Percentiles rank a stretch among this genome's conserved stretches.
These are phyloP conservation scores for Luffia ferchaultella DNA, from an alignment of 2,888 invertebrate species.

Conservation along the genomic window DNA sequence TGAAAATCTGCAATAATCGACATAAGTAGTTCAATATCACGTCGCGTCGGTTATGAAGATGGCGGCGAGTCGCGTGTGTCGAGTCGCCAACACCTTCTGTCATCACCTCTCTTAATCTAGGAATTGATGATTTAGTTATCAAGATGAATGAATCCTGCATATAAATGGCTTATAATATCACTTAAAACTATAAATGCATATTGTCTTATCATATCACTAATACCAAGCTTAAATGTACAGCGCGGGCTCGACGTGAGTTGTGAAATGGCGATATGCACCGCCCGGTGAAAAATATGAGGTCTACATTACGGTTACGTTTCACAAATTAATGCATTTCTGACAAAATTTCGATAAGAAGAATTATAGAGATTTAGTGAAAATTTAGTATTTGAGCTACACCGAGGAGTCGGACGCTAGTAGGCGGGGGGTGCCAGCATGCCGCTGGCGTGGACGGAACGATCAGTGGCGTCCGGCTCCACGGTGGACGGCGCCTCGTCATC, in stretches of 20 bases:
- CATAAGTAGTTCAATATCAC: not conserved
- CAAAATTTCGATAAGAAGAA: too few relatives aligned
- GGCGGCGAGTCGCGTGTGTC: not conserved
- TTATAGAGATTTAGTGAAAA: too few relatives aligned
- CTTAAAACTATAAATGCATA: not conserved
- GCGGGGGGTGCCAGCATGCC: slow-evolving; percentile 63
- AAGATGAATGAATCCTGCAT: not conserved
- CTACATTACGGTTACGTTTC: too few relatives aligned
- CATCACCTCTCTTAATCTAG: not conserved
- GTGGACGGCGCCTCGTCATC: slow-evolving; percentile 63
- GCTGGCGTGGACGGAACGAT: slow-evolving; percentile 62
- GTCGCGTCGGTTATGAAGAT: not conserved
- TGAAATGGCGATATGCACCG: not conserved
- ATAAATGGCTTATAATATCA: not conserved
- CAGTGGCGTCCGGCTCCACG: slow-evolving; percentile 68
- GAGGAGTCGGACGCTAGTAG: slow-evolving; percentile 46
- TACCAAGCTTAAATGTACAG: not conserved
- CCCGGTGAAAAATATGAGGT: too few relatives aligned
- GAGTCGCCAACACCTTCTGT: not conserved
- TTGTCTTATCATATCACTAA: not conserved
- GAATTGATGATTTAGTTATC: not conserved
- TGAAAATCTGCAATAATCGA: too few relatives aligned
- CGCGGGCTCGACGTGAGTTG: not conserved
- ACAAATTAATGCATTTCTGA: too few relatives aligned
- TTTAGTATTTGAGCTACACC: slow-evolving; percentile 8